A percentile compares a stretch with the other conserved stretches of the same genome.
Conservation (phyloP, 1,140 invertebrate genomes). For the Drosophila truncata region DNA sequence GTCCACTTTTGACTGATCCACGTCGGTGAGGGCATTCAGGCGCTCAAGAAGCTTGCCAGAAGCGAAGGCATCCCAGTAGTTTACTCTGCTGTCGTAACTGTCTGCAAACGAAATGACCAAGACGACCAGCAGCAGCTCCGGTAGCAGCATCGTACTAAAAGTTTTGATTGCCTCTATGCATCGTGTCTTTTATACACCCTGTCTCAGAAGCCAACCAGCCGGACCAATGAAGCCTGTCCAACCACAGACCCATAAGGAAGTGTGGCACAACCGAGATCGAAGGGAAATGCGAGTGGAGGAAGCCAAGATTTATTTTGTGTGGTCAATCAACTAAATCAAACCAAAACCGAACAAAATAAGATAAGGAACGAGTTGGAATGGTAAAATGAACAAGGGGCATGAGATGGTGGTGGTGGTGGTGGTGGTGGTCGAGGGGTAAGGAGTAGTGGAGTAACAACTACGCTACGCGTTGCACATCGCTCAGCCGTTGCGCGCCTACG, state of each 20-base stretch:
- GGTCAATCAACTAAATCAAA: conserved; percentile 58
- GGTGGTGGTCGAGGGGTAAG: conserved; percentile 1
- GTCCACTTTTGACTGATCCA: not conserved
- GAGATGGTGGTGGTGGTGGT: conserved; percentile 4
- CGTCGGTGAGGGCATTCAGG: conserved; percentile 42
- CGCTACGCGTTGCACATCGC: conserved; percentile 56
- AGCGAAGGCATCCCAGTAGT: conserved; percentile 74
- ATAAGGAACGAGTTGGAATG: conserved; percentile 6
- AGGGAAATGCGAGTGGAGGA: conserved; percentile 63
- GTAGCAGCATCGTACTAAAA: conserved; percentile 39
- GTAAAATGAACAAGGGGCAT: conserved; percentile 5
- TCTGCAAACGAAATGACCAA: conserved; percentile 12
- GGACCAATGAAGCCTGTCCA: conserved; percentile 37
- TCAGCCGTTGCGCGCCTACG: conserved; percentile 72
- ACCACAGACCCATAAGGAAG: conserved; percentile 69
- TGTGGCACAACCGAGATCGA: conserved; percentile 17
- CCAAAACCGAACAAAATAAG: conserved; percentile 41
- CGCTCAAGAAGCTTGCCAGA: conserved; percentile 68
- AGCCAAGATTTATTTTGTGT: conserved; percentile 60
- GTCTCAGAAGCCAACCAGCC: conserved; percentile 26
- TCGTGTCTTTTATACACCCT: conserved; percentile 34
- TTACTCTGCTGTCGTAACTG: conserved; percentile 57
- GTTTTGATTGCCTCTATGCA: not conserved
- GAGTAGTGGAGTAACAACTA: conserved; percentile 34
- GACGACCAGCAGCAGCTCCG: conserved; percentile 45